phyloP scores from a whole-genome alignment of 53 echinoderm and acorn worm species.

The Crossaster papposus region DNA sequence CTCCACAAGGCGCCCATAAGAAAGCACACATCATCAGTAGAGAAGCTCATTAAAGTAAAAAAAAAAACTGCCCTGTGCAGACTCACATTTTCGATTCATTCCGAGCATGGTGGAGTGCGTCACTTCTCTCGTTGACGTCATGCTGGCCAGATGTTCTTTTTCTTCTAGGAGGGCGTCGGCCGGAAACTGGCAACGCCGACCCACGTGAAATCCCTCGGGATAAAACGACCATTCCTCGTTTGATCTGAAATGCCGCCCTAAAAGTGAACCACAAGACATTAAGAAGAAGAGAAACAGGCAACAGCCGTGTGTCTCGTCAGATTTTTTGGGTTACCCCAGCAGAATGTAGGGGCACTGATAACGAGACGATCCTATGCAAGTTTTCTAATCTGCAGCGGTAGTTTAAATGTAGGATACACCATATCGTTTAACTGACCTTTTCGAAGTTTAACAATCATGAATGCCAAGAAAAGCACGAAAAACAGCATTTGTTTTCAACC shows the following conservation, averaged over 20 bases:
- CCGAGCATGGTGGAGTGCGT: slow-evolving; percentile 84
- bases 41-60: too few species aligned
- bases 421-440: too few species aligned
- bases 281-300: background rate
- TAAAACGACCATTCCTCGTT: slow-evolving; percentile 80
- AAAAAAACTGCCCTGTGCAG: background rate
- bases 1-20: too few species aligned
- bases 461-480: too few species aligned
- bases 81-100: slow-evolving; percentile 87
- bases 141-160: slow-evolving; percentile 63
- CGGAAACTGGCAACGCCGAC: slow-evolving; percentile 74
- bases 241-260: slow-evolving; percentile 52
- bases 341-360: too few species aligned
- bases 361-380: too few species aligned
- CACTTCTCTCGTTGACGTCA: slow-evolving; percentile 73
- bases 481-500: too few species aligned
- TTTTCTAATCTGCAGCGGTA: too few species aligned
- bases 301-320: background rate
- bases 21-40: too few species aligned
- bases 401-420: too few species aligned
- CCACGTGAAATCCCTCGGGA: slow-evolving; percentile 77
- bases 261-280: background rate
- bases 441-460: too few species aligned
- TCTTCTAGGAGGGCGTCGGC: slow-evolving; percentile 26
- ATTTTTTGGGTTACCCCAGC: too few species aligned